Conservation (phyloP, 1,140 invertebrate species). For the Camponotus pennsylvanicus region DNA sequence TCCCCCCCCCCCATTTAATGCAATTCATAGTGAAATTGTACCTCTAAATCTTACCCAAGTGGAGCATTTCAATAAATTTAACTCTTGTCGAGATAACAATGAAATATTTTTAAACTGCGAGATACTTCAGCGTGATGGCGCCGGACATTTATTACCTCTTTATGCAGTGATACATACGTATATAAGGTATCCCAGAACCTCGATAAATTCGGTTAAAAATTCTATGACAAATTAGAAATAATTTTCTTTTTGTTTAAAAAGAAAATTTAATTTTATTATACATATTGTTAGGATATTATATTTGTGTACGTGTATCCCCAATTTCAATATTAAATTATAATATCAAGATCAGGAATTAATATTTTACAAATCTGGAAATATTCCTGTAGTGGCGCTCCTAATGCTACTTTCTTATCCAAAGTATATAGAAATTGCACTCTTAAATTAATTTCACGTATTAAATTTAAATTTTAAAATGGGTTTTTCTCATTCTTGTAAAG, state of each 20-base stretch:
- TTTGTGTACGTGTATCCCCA: too few relatives aligned
- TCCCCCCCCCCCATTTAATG: neutral
- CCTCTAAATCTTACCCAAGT: slow-evolving; percentile 29
- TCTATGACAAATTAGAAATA: neutral
- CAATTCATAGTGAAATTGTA: slow-evolving; percentile 19
- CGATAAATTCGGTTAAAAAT: neutral
- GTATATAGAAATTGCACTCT: too few relatives aligned
- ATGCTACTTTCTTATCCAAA: too few relatives aligned
- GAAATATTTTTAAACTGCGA: slow-evolving; percentile 11
- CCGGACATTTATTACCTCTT: slow-evolving; percentile 30
- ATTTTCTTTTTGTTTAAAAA: neutral
- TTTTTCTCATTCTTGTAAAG: too few relatives aligned
- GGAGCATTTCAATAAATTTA: slow-evolving; percentile 39
- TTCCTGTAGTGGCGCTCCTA: too few relatives aligned
- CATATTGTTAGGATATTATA: neutral
- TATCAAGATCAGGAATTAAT: too few relatives aligned
- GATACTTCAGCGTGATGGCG: slow-evolving; percentile 8
- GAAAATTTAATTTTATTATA: slow-evolving; percentile 4
- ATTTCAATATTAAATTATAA: too few relatives aligned
- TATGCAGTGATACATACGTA: neutral
- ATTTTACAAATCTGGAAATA: too few relatives aligned
- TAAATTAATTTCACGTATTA: too few relatives aligned
- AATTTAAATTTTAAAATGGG: too few relatives aligned
- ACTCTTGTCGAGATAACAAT: slow-evolving; percentile 29
- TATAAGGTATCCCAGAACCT: neutral